Conservation (phyloP, 2,888 invertebrate species). For the Hirtodrosophila confusa region DNA sequence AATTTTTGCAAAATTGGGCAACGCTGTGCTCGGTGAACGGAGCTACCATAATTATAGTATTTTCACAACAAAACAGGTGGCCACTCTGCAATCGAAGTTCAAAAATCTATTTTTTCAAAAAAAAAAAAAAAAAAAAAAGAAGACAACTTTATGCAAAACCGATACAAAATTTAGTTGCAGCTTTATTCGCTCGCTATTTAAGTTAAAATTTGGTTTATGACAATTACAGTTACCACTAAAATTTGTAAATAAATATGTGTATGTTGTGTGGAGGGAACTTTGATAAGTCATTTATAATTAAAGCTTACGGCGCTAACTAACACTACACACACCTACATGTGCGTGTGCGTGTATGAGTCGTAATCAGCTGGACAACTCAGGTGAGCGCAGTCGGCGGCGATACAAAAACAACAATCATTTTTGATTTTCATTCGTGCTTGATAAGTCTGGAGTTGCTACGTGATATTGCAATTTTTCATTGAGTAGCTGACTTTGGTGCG, state of each 20-base stretch:
- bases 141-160: neutral
- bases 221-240: constrained; percentile 7
- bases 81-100: constrained; percentile 19
- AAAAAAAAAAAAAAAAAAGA: no score
- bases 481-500: neutral
- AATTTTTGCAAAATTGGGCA: constrained; percentile 21
- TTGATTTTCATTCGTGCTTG: constrained; percentile 31
- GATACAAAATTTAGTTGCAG: no score
- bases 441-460: constrained; percentile 23
- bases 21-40: constrained; percentile 15
- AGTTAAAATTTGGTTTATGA: neutral
- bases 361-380: constrained; percentile 58
- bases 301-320: constrained; percentile 28
- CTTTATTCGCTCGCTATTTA: no score
- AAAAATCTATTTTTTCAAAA: no score
- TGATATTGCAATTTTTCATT: constrained; percentile 45
- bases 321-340: constrained; percentile 22
- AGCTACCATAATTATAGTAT: constrained; percentile 14
- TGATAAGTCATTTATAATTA: constrained; percentile 36
- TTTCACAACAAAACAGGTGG: neutral
- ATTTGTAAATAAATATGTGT: constrained; percentile 28
- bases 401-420: constrained; percentile 40
- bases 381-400: constrained; percentile 20
- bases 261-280: neutral
- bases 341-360: constrained; percentile 13